Evolutionary conservation across 2,888 invertebrate genomes (phyloP), one percentile per base, ranked within the genome.

Genomic region (Odontothrips loti): DNA sequence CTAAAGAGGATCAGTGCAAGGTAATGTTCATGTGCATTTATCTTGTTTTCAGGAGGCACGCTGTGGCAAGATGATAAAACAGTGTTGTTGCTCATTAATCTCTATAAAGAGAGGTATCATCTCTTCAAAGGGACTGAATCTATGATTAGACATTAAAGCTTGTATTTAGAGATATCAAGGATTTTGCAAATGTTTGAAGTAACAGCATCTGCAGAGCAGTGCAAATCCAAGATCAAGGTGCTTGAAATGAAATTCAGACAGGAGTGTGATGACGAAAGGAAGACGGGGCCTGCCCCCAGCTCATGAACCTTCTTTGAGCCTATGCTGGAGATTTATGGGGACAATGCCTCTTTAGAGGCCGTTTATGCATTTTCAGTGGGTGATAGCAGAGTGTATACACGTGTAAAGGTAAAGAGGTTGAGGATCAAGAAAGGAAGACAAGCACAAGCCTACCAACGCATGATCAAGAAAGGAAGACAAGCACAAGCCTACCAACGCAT

Each of bases 101-200:
- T n/a, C n/a, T n/a, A n/a, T n/a, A 12, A 63, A n/a, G 63, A 63
- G n/a, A 63, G 63, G n/a, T 63, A 63, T 63, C 63, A 63, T n/a
- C 20, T 63, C n/a, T 63, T 63, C n/a, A 63, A 63, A n/a, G 63
- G 63, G 9, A 12, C n/a, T 10, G 2, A 63, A 23, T 63, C 63
- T 2, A 63, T 63, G 63, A 63, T 63, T 11, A 8, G 63, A 20
- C 63, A 63, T 63, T 63, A 8, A 1, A 63, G 20, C 2, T n/a
- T 63, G 3, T 63, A 63, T 23, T 1, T 10, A 4, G 63, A 63
- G n/a, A 63, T 63, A 23, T n/a, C 63, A 11, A n/a, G 3, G 6
- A 63, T 23, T 63, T 3, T 63, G 23, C 20, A 23, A 1, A 63
- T 63, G 63, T 63, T 4, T n/a, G 63, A 6, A n/a, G n/a, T 63